Percentiles rank a stretch among this genome's conserved stretches.
Evolutionary conservation across 2,113 vertebrate species (phyloP).

Genomic region (Eulacestoma nigropectus): DNA sequence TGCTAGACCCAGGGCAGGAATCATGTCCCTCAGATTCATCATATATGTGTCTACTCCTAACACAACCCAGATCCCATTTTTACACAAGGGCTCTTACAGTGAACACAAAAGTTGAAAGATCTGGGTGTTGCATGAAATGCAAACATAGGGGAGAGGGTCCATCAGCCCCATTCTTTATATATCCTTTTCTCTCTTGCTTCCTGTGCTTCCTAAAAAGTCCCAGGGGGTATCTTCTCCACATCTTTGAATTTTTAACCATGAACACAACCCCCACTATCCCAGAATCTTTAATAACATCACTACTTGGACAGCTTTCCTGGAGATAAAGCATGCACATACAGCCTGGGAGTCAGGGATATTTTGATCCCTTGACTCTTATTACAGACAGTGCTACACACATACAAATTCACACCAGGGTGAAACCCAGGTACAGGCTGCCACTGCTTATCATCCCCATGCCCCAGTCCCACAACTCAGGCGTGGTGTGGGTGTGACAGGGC

Average conservation of each 20-base stretch:
- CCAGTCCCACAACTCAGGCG: rapidly evolving
- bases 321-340: background rate
- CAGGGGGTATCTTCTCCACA: background rate
- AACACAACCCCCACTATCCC: background rate
- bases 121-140: background rate
- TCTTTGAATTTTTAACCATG: background rate
- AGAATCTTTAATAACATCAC: background rate
- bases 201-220: background rate
- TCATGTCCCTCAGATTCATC: background rate
- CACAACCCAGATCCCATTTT: background rate
- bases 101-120: background rate
- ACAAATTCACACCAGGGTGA: background rate
- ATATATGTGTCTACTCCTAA: background rate
- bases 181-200: background rate
- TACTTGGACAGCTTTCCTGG: background rate
- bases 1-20: background rate
- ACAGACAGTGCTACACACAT: background rate
- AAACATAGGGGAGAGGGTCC: background rate
- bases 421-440: background rate
- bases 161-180: background rate
- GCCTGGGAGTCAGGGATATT: background rate
- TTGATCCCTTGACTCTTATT: background rate
- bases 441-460: background rate
- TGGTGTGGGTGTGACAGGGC: background rate
- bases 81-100: background rate